Base-by-base conservation (phyloP, 2,113 vertebrate genomes). In the Alligator sinensis region DNA sequence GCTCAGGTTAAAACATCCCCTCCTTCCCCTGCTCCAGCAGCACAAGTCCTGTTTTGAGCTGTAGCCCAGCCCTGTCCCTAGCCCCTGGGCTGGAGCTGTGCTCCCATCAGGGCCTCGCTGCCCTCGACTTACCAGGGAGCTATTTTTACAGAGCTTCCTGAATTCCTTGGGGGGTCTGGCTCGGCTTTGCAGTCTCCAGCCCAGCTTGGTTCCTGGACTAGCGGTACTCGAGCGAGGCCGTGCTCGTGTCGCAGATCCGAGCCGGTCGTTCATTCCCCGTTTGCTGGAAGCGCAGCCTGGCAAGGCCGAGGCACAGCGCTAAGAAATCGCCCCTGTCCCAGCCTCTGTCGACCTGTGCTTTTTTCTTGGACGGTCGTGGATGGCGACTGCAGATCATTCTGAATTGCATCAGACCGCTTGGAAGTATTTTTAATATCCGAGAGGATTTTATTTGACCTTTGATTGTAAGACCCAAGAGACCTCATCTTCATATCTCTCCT, bases 401-500 rank as follows among this genome's bases (percentile, higher is more conserved):
- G 55, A 38, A 80, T 83, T 88, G 64, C 47, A 47, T 84, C 90
- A 62, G 16, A 62, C n/a, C 27, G n/a, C 1, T 21, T 63, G 80
- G 94, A 90, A 74, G 91, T 74, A 81, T 89, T 84, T 81, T 75
- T 30, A 38, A 38, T 24, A 38, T 22, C 30, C 13, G 19, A 47
- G 30, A 38, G 38, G 68, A 70, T 17, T 63, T 60, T 58, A 63
- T 59, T 89, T 74, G 6, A 2, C 75, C 63, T 89, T 84, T 1
- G 9, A 22, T 92, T 93, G 87, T 27, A 2, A 62, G 82, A 34
- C 68, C 19, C 64, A 77, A 30, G 82, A 80, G 47, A 87, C 77
- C 77, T 81, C 19, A 1, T 84, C 85, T 80, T 74, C 1, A 1
- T 9, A 3, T 1, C 16, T 0, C 0, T 3, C 54, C 66, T 22